Percentiles rank a stretch among this genome's conserved stretches.
Evolutionary conservation across 2,888 invertebrate genomes (phyloP).

Genomic region (Trichacis sp.): DNA sequence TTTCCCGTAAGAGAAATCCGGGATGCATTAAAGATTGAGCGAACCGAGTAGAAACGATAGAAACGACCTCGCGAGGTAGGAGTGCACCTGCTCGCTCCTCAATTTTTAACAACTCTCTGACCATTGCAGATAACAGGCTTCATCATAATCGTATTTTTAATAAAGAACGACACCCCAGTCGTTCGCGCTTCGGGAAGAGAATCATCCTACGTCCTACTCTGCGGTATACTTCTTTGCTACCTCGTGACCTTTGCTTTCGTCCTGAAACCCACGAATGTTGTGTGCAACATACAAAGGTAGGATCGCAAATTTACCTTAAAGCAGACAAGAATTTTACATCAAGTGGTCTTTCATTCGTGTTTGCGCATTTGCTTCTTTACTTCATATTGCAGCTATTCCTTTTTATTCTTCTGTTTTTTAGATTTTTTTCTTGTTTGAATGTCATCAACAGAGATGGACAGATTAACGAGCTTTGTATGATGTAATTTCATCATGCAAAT

Average conservation of each 20-base stretch:
- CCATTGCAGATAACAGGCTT: conserved; percentile 70
- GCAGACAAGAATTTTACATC: too few relatives aligned
- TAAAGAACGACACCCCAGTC: conserved; percentile 93
- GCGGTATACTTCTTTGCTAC: conserved; percentile 91
- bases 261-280: conserved; percentile 85
- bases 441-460: too few relatives aligned
- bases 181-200: conserved; percentile 96
- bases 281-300: conserved; percentile 91
- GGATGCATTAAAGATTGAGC: neutral
- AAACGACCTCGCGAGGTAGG: neutral
- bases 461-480: too few relatives aligned
- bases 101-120: neutral
- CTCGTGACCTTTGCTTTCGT: conserved; percentile 93
- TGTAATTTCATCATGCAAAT: too few relatives aligned
- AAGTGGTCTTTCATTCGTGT: too few relatives aligned
- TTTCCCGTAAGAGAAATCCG: neutral
- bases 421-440: too few relatives aligned
- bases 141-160: conserved; percentile 84
- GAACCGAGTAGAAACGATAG: neutral
- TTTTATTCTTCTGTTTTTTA: too few relatives aligned
- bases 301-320: too few relatives aligned
- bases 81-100: neutral
- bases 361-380: too few relatives aligned
- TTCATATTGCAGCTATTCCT: too few relatives aligned
- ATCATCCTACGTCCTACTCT: conserved; percentile 89